phyloP scores from a whole-genome alignment of 2,888 invertebrate species.

The Agrochola circellaris region DNA sequence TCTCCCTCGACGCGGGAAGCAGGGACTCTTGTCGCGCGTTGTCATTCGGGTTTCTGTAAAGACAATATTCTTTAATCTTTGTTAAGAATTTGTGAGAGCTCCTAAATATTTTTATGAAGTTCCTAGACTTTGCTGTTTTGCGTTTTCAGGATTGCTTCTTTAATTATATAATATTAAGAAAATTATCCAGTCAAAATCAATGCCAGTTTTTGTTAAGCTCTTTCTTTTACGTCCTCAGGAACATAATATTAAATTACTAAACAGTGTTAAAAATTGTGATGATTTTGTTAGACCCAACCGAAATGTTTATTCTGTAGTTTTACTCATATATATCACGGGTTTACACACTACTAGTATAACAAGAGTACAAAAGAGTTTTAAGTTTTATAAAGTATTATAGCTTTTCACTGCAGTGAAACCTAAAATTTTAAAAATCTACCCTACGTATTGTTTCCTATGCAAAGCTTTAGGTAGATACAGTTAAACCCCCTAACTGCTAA shows the following conservation, averaged over 20 bases:
- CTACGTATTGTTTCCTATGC: constrained; percentile 31
- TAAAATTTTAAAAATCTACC: constrained; percentile 4
- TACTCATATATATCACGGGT: no score
- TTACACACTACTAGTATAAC: neutral
- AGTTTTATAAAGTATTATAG: neutral
- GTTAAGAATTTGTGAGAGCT: constrained; percentile 2
- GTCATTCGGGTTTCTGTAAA: constrained; percentile 95
- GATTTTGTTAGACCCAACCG: neutral
- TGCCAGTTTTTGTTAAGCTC: neutral
- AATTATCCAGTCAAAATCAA: neutral
- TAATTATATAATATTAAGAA: no score
- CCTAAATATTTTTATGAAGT: constrained; percentile 1
- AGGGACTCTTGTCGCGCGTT: constrained; percentile 94
- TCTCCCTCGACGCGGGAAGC: constrained; percentile 95
- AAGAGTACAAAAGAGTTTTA: neutral
- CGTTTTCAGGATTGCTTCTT: no score
- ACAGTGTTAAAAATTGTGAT: neutral
- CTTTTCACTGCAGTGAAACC: neutral
- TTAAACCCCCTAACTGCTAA: constrained; percentile 20
- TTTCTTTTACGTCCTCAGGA: neutral
- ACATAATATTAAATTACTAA: neutral
- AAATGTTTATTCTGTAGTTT: neutral
- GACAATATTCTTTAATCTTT: constrained; percentile 51
- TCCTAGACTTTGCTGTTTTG: neutral
- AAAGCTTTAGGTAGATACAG: constrained; percentile 43